A percentile compares a stretch with the other conserved stretches of the same genome.
Evolutionary conservation across 2,888 invertebrate species (phyloP).

Genomic region (Horisme vitalbata): DNA sequence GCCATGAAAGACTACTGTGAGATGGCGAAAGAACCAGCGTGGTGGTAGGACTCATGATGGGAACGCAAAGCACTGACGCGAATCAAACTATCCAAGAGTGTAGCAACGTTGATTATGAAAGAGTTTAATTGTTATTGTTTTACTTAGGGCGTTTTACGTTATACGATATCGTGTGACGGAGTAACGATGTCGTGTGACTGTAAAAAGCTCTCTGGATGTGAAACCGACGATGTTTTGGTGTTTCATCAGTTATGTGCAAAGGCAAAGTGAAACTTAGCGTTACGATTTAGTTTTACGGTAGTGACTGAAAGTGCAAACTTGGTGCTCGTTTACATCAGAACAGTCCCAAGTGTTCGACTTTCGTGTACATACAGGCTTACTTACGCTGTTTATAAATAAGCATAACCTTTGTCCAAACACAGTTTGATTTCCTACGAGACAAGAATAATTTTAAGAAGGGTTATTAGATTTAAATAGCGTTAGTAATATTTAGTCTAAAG

Average conservation of each 20-base stretch:
- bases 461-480: no score
- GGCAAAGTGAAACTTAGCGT: constrained; percentile 20
- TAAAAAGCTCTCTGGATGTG: no score
- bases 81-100: constrained; percentile 12
- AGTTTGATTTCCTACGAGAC: no score
- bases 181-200: no score
- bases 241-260: constrained; percentile 14
- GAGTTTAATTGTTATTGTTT: constrained; percentile 24
- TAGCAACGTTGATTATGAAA: constrained; percentile 20
- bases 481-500: neutral
- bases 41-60: no score
- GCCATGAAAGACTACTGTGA: no score
- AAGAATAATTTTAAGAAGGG: no score
- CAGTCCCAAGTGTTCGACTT: neutral
- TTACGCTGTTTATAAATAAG: no score
- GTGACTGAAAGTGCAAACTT: constrained; percentile 1
- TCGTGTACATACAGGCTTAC: neutral
- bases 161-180: no score
- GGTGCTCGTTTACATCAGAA: neutral
- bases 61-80: constrained; percentile 5
- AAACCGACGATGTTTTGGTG: constrained; percentile 20
- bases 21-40: no score
- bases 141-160: no score
- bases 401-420: no score
- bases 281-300: constrained; percentile 19